These are phyloP conservation scores for Sebastiscus tertius DNA, from an alignment of 2,797 vertebrate species.

Conservation along the genomic window DNA sequence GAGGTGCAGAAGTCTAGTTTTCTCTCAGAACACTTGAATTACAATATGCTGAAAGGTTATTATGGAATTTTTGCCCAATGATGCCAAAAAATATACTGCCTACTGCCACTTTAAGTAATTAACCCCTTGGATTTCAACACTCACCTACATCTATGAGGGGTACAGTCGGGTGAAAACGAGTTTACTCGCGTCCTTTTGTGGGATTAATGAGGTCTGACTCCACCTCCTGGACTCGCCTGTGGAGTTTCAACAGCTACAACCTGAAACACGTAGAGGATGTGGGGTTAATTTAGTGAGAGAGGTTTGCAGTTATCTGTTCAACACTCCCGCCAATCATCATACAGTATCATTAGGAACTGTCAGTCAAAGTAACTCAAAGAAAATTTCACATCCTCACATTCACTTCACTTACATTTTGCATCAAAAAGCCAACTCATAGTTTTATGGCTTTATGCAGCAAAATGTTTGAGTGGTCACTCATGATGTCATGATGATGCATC, in stretches of 20 bases:
- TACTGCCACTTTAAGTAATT: neutral
- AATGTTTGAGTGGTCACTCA: neutral
- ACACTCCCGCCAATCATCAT: neutral
- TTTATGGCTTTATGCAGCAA: neutral
- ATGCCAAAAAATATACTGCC: too few species aligned
- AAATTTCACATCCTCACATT: neutral
- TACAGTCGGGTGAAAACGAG: neutral
- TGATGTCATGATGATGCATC: neutral
- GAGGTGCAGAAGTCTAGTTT: too few species aligned
- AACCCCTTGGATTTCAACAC: neutral
- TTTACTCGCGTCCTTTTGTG: neutral
- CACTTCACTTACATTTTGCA: neutral
- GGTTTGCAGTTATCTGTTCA: neutral
- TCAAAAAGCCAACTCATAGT: neutral
- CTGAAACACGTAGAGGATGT: neutral
- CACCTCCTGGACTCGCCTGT: neutral
- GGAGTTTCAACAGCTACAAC: neutral
- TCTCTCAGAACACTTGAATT: too few species aligned
- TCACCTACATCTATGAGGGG: neutral
- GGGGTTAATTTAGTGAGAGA: neutral
- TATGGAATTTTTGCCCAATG: too few species aligned
- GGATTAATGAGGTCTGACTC: neutral
- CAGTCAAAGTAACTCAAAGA: neutral
- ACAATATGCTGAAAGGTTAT: too few species aligned
- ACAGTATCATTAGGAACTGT: neutral